phyloP scores from a whole-genome alignment of 2,113 vertebrate genomes.

The Felis catus region F.catus_Fca126_mat1.0 CM031416.1:110836001-110836500 shows the following conservation, averaged over 20 bases:
- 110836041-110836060: constrained; percentile 9
- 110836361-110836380: not conserved
- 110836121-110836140: not conserved
- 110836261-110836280: not conserved
- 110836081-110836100: not conserved
- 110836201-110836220: not conserved
- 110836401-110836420: not conserved
- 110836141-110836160: not conserved
- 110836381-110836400: not conserved
- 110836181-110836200: not conserved
- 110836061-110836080: not conserved
- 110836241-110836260: not conserved
- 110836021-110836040: constrained; percentile 10
- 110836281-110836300: not conserved
- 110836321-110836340: not conserved
- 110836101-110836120: not conserved
- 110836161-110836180: not conserved
- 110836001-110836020: not conserved
- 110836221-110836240: not conserved
- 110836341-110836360: not conserved
- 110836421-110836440: not conserved
- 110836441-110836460: not conserved
- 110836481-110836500: not conserved
- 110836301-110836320: not conserved
- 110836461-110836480: not conserved